Evolutionary conservation across 2,888 invertebrate species (phyloP).

Genomic region (Holacanthella duospinosa): DNA sequence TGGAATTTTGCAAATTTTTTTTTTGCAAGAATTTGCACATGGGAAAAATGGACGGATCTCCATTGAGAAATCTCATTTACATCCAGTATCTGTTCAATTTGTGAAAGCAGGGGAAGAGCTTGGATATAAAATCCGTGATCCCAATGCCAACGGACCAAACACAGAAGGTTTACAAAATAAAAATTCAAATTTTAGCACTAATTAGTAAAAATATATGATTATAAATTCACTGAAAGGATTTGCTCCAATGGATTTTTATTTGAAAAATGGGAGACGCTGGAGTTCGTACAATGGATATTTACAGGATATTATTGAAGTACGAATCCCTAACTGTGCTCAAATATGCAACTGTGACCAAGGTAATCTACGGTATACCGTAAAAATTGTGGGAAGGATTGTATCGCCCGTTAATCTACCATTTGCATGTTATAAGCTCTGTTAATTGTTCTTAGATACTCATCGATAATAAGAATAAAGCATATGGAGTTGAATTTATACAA

Average conservation of each 20-base stretch:
- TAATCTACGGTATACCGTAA: too few species aligned
- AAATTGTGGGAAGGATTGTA: too few species aligned
- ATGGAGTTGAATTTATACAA: not conserved
- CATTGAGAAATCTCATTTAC: slow-evolving; percentile 13
- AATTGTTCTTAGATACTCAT: too few species aligned
- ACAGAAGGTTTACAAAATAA: too few species aligned
- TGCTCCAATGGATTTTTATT: slow-evolving; percentile 29
- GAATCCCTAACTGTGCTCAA: not conserved
- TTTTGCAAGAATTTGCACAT: slow-evolving; percentile 7
- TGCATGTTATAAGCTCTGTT: too few species aligned
- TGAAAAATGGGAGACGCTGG: slow-evolving; percentile 23
- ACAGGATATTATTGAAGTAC: slow-evolving; percentile 12
- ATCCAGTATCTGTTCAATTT: slow-evolving; percentile 14
- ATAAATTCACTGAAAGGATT: slow-evolving; percentile 24
- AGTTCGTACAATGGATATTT: slow-evolving; percentile 23
- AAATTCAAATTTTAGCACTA: too few species aligned
- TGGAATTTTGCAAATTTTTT: too few species aligned
- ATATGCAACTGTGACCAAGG: not conserved
- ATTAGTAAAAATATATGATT: too few species aligned
- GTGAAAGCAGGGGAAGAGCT: slow-evolving; percentile 21
- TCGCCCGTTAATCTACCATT: too few species aligned
- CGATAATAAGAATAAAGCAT: not conserved
- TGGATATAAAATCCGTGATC: slow-evolving; percentile 25
- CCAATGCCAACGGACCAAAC: slow-evolving; percentile 25
- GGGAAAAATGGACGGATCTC: slow-evolving; percentile 18